Base-by-base conservation (phyloP, 2,113 vertebrate species). In the Benitochromis conjunctus region DNA sequence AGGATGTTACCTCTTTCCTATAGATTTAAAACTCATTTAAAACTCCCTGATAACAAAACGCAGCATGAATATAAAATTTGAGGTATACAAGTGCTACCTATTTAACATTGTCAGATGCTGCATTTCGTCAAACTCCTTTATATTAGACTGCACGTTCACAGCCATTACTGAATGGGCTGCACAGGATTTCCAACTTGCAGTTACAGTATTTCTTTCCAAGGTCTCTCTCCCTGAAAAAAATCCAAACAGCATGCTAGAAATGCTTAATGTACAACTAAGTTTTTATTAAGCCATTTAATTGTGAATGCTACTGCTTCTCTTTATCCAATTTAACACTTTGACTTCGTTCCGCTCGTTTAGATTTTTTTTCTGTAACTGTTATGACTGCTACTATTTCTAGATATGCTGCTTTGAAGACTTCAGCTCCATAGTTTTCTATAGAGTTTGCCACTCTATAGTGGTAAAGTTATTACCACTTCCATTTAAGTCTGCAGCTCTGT, bases 151-250 rank as follows among this genome's bases (percentile, higher is more conserved):
- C 41, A 89, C 81, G 60, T 91, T 80, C 84, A 85, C 24, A 54
- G 36, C 53, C 4, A 1, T 31, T 66, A 43, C 10, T 83, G 9
- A 85, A 64, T 21, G 14, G 71, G 76, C 36, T 26, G 29, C 11
- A 56, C 26, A 81, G 48, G 55, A 18, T 54, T n/a, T 84, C 4
- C 21, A 62, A 56, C 82, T 82, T 92, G 88, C 91, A 85, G 36
- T 7, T 36, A 62, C 31, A 36, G 31, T 78, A 77, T 78, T 79
- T 79, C 41, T 69, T 19, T 38, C 56, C 26, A n/a, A 78, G 56
- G 12, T 83, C 38, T 57, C 38, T 53, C 36, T 51, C 54, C 38
- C 34, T 71, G 21, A 24, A 84, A 34, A 76, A 18, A 51, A 55
- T 3, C n/a, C n/a, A 7, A 80, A 71, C 71, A 54, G 41, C 71